Conservation (phyloP, 2,888 invertebrate species). For the Drosophila anomelani region DNA sequence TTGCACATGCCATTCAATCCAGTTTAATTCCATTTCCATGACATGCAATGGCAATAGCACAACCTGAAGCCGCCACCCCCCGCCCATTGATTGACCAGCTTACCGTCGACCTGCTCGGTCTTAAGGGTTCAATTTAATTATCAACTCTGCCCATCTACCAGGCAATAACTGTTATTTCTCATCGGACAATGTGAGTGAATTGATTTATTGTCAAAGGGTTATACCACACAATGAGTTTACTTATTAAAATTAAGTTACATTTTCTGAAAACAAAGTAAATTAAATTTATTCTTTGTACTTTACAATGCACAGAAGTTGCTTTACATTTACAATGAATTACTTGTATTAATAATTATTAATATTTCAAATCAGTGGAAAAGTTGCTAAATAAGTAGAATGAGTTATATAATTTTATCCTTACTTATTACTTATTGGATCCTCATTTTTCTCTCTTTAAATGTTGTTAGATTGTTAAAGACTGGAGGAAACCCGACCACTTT, state of each 20-base stretch:
- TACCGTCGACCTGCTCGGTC: conserved; percentile 7
- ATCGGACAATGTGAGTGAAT: not conserved
- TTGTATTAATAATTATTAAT: not conserved
- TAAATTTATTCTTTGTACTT: no score
- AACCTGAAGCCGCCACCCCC: conserved; percentile 10
- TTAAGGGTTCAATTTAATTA: conserved; percentile 38
- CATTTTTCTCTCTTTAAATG: conserved; percentile 1
- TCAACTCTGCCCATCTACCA: conserved; percentile 16
- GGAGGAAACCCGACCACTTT: conserved; percentile 5
- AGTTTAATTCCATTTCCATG: conserved; percentile 43
- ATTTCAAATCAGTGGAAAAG: not conserved
- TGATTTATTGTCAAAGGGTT: not conserved
- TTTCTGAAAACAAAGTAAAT: no score
- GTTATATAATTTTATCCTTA: not conserved
- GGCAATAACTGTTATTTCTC: conserved; percentile 27
- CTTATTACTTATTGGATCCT: no score
- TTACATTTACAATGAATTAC: not conserved
- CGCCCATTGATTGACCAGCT: conserved; percentile 9
- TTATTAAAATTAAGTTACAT: not conserved
- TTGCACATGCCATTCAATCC: conserved; percentile 25
- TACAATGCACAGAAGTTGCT: not conserved
- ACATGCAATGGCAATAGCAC: conserved; percentile 32
- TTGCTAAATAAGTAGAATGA: no score
- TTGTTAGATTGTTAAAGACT: conserved; percentile 16
- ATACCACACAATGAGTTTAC: no score